These are phyloP conservation scores for Pachycephala philippinensis DNA, from an alignment of 2,113 vertebrate genomes.

Conservation along the genomic window DNA sequence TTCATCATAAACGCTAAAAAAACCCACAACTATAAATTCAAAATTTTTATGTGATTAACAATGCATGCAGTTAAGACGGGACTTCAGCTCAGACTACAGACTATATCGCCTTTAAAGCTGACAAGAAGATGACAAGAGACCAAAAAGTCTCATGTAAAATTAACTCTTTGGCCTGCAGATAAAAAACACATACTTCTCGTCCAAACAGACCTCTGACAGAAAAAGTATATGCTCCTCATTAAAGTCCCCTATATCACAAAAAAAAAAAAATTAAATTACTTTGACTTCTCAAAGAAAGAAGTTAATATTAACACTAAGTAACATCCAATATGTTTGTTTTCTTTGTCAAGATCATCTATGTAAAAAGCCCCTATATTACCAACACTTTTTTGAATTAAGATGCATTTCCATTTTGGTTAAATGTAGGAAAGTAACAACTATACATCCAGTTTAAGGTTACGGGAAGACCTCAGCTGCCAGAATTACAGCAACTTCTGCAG, in stretches of 20 bases:
- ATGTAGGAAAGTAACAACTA: neutral
- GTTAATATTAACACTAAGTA: neutral
- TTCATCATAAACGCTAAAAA: neutral
- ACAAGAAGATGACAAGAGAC: neutral
- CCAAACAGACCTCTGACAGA: neutral
- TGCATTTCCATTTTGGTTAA: neutral
- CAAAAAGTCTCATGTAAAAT: neutral
- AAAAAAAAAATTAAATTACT: neutral
- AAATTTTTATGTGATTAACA: neutral
- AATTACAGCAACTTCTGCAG: neutral
- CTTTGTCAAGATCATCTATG: neutral
- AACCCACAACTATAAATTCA: neutral
- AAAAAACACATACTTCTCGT: neutral
- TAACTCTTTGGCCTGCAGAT: neutral
- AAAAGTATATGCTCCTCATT: neutral
- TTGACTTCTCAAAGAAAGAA: neutral
- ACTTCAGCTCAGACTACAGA: neutral
- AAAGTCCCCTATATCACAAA: neutral
- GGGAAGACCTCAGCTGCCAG: neutral
- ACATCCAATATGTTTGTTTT: neutral
- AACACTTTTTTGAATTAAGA: neutral
- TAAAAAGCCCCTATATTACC: neutral
- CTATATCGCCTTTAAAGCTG: neutral
- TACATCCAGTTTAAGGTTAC: neutral
- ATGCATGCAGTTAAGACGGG: neutral